A percentile compares a stretch with the other conserved stretches of the same genome.
phyloP scores from a whole-genome alignment of 2,113 vertebrate species.

The Hippocampus abdominalis region DNA sequence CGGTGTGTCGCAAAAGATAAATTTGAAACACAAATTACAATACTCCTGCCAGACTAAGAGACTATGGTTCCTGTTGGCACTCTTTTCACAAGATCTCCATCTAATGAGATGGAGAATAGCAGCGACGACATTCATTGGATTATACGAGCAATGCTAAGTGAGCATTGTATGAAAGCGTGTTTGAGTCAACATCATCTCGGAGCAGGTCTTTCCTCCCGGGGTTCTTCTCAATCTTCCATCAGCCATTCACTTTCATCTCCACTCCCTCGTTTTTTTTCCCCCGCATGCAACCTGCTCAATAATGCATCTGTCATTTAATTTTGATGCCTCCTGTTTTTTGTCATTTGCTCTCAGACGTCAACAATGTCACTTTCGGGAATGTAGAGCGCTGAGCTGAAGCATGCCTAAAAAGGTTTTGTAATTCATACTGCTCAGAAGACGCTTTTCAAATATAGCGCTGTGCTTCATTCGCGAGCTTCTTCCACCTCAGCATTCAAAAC shows the following conservation, averaged over 20 bases:
- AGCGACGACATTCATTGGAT: slow-evolving; percentile 1
- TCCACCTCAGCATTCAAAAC: background rate
- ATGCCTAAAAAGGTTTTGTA: slow-evolving; percentile 13
- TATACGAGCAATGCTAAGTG: background rate
- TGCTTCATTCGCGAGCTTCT: slow-evolving; percentile 25
- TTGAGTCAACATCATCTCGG: slow-evolving; percentile 11
- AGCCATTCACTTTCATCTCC: slow-evolving; percentile 50
- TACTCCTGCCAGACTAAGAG: background rate
- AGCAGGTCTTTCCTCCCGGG: slow-evolving; percentile 24
- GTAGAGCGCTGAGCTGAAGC: slow-evolving; percentile 3
- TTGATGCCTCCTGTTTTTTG: slow-evolving; percentile 32
- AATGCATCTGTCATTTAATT: slow-evolving; percentile 53
- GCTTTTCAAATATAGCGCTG: background rate
- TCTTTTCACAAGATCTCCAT: background rate
- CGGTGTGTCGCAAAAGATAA: too few relatives aligned
- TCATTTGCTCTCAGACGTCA: slow-evolving; percentile 30
- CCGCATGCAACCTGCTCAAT: slow-evolving; percentile 42
- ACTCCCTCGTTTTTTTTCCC: slow-evolving; percentile 24
- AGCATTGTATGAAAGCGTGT: slow-evolving; percentile 4
- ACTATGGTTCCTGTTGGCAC: background rate
- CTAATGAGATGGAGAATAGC: background rate
- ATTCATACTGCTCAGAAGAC: slow-evolving; percentile 24
- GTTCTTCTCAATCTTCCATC: slow-evolving; percentile 29
- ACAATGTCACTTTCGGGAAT: slow-evolving; percentile 24
- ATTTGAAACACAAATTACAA: background rate